Percentiles rank a stretch among this genome's conserved stretches.
Conservation (phyloP, 2,113 vertebrate species). For the Merops nubicus region DNA sequence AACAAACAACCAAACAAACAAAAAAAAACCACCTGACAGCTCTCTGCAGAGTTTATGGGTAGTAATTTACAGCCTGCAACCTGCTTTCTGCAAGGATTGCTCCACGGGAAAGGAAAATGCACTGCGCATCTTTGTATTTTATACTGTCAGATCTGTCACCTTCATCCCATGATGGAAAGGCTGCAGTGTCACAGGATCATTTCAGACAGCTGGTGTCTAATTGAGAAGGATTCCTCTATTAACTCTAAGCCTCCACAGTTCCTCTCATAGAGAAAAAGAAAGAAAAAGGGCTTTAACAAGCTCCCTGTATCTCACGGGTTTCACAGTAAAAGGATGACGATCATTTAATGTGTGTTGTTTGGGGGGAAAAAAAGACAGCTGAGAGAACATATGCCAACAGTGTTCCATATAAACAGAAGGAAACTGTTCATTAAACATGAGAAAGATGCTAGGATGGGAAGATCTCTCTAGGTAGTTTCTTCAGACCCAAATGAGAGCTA, state of each 20-base stretch:
- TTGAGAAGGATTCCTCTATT: constrained; percentile 20
- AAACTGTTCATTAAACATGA: background rate
- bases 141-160: constrained; percentile 21
- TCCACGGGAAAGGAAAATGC: background rate
- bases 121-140: background rate
- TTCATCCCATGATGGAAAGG: background rate
- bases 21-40: background rate
- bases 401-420: background rate
- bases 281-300: constrained; percentile 6
- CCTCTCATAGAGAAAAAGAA: background rate
- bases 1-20: too few relatives aligned
- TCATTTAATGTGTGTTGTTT: background rate
- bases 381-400: background rate
- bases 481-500: background rate
- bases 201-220: constrained; percentile 19
- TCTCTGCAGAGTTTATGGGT: background rate
- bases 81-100: background rate
- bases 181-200: background rate
- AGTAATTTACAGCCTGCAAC: background rate
- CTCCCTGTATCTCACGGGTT: background rate
- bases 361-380: background rate
- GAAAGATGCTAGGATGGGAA: background rate
- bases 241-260: background rate
- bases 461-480: background rate
- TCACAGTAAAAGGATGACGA: background rate